These are phyloP conservation scores for Regulus satrapa DNA, from an alignment of 2,113 vertebrate genomes.

Conservation along the genomic window DNA sequence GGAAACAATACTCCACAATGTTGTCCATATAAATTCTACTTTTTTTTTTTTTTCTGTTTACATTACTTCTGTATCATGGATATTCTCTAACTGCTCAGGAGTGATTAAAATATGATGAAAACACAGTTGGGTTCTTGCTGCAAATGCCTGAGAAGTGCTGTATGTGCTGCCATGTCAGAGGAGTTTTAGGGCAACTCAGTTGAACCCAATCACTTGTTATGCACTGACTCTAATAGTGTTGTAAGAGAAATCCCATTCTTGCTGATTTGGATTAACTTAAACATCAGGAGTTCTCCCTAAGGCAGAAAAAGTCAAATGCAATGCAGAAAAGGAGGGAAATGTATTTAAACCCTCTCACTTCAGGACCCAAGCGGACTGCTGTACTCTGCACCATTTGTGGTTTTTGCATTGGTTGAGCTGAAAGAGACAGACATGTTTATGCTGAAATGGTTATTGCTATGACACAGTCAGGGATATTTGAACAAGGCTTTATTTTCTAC, in stretches of 20 bases:
- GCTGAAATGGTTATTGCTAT: background rate
- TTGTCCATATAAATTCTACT: background rate
- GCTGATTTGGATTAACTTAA: background rate
- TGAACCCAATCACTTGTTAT: background rate
- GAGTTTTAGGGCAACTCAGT: background rate
- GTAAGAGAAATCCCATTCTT: background rate
- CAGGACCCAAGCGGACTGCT: background rate
- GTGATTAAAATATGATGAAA: background rate
- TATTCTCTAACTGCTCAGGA: background rate
- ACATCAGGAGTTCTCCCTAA: background rate
- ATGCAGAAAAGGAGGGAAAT: background rate
- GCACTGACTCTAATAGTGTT: background rate
- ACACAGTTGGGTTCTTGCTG: background rate
- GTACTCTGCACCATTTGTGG: background rate
- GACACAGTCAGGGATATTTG: background rate
- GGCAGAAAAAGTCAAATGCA: background rate
- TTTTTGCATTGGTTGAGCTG: background rate
- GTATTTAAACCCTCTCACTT: background rate
- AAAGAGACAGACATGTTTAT: background rate
- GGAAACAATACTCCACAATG: background rate
- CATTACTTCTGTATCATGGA: background rate
- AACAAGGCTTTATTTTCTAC: background rate
- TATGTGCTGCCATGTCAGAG: background rate
- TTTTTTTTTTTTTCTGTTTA: background rate
- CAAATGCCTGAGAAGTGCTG: background rate